Evolutionary conservation across 2,113 vertebrate species (phyloP), one percentile per base, ranked within the genome.

Genomic region (Leiothrix lutea): DNA sequence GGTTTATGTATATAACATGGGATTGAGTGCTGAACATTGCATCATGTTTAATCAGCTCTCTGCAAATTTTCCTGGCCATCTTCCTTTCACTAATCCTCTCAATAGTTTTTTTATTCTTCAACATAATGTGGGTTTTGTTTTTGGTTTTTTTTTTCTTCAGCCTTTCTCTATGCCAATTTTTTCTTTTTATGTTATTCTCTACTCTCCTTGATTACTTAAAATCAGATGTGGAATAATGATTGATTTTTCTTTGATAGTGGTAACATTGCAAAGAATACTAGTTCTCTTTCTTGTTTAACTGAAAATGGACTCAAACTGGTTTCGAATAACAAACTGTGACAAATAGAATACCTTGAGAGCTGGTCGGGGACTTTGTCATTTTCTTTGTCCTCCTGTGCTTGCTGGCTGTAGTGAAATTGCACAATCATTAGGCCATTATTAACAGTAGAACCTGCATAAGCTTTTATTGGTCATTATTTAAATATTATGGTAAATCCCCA

Each of bases 331-430:
- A 86, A 94, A 22, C 33, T 42, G n/a, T 58, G n/a, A 42, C 11
- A 94, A 74, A 51, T 23, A 80, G 54, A 77, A 83, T 97, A 97
- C 97, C 97, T 97, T 81, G 97, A 92, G 20, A 91, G 84, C 40
- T 96, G 95, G 25, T 97, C 97, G 12, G 65, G 72, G 22, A 90
- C 48, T 86, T 95, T 88, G 29, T 97, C 58, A 20, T 91, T 97
- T 94, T 96, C 97, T 88, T 94, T 96, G 35, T 96, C 93, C 88
- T 97, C 96, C 80, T 95, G 90, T 90, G 47, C 95, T 86, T 96
- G 96, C 72, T 97, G 97, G 51, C 97, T 97, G 97, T 64, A 90
- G 86, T 64, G 86, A 78, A 97, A 93, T 84, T 83, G 69, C 88
- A 92, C 64, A 94, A 45, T 75, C n/a, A 78, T 96, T 93, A 96